Evolutionary conservation across 2,113 vertebrate species (phyloP), one percentile per base, ranked within the genome.

Genomic region (Pipra filicauda): DNA sequence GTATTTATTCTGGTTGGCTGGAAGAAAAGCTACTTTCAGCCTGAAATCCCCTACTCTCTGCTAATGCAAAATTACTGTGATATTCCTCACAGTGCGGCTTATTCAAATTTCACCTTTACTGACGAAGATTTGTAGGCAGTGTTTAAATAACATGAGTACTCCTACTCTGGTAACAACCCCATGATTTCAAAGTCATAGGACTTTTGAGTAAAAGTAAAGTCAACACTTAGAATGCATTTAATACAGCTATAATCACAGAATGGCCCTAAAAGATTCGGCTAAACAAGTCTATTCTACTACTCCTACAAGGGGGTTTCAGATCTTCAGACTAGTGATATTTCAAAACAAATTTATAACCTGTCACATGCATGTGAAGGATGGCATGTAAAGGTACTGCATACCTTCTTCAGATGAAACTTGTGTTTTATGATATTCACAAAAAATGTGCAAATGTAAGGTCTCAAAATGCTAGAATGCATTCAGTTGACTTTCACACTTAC

Each of bases 401-500:
- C 2, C 39, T 71, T 65, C 21, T 52, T 9, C 44, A 65, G 35
- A 69, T 5, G 12, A 80, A 92, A 74, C 5, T 27, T 61, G 3
- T 24, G 30, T 30, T 78, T 78, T 30, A 54, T 21, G 20, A 3
- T 54, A 75, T 58, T 73, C 64, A 77, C 21, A 66, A 59, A 88
- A 62, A 58, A 44, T 2, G 22, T 49, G 69, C 33, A 81, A 82
- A 55, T 65, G 3, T 12, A 69, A 62, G 54, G 48, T 85, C 55
- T n/a, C 55, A 73, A 83, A 81, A 16, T 52, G 51, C 44, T 27
- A 9, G 2, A 93, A 88, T 8, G 48, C 33, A 43, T 51, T 93
- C 92, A 88, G 76, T 51, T 88, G 91, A 94, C 85, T 96, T 94
- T 96, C 95, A 97, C 82, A 86, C 79, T 92, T 84, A 48, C 2